Conservation (phyloP, 2,797 vertebrate species). For the Lepilemur septentrionalis region DNA sequence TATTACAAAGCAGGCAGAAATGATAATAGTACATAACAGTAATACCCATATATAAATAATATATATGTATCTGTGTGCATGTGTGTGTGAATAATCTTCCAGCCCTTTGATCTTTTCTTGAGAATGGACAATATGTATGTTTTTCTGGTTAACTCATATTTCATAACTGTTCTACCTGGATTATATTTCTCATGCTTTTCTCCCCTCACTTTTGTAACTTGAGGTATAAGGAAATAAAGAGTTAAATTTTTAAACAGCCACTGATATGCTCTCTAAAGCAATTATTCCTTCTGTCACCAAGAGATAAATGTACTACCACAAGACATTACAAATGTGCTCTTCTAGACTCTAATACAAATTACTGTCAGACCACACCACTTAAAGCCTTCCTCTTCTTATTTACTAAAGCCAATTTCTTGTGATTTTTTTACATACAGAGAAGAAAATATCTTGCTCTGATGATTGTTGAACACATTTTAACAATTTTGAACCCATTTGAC, state of each 20-base stretch:
- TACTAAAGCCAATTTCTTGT: conserved; percentile 66
- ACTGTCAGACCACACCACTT: conserved; percentile 76
- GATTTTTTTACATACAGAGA: conserved; percentile 56
- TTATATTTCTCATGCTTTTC: conserved; percentile 24
- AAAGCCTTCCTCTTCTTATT: conserved; percentile 66
- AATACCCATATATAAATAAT: neutral
- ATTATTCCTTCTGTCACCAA: conserved; percentile 80
- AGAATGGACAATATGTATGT: neutral
- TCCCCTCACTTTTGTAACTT: conserved; percentile 34
- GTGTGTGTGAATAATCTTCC: neutral
- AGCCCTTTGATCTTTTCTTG: neutral
- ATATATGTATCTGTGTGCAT: no score
- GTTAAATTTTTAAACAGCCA: conserved; percentile 79
- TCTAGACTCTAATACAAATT: conserved; percentile 79
- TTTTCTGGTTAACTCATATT: neutral
- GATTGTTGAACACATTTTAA: conserved; percentile 55
- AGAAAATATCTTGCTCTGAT: conserved; percentile 67
- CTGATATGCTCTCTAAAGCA: conserved; percentile 78
- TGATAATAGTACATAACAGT: neutral
- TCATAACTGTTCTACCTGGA: neutral
- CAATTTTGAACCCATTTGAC: conserved; percentile 59
- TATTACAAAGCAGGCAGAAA: neutral
- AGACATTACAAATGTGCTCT: conserved; percentile 79
- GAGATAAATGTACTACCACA: conserved; percentile 81
- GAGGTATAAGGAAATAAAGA: conserved; percentile 71